A percentile compares a stretch with the other conserved stretches of the same genome.
Conservation (phyloP, 2,888 invertebrate species). For the Patella pellucida region DNA sequence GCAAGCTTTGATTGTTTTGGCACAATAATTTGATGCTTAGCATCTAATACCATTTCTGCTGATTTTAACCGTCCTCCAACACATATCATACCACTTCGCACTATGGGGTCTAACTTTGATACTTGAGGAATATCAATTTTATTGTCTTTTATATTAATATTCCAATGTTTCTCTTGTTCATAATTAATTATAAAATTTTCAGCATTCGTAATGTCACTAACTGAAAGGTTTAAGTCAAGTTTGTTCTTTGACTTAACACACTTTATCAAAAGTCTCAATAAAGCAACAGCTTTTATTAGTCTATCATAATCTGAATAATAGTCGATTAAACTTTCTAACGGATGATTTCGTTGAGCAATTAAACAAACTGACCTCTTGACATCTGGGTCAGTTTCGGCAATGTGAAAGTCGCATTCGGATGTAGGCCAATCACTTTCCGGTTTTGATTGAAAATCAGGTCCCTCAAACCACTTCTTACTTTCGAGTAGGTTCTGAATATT, state of each 20-base stretch:
- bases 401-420: not conserved
- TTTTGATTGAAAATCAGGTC: slow-evolving; percentile 4
- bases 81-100: not conserved
- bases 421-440: not conserved
- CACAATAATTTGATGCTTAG: slow-evolving; percentile 21
- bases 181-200: not conserved
- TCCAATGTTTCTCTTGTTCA: not conserved
- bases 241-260: not conserved
- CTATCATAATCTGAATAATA: not conserved
- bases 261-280: not conserved
- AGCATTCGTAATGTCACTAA: not conserved
- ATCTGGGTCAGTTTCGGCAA: not conserved
- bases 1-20: slow-evolving; percentile 18
- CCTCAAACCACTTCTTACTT: slow-evolving; percentile 1
- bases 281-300: not conserved
- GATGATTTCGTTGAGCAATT: not conserved
- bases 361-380: not conserved
- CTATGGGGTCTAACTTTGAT: slow-evolving; percentile 12
- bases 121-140: not conserved
- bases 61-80: slow-evolving; percentile 10
- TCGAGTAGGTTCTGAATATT: not conserved
- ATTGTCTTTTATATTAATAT: not conserved
- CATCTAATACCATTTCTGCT: not conserved
- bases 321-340: not conserved
- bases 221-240: not conserved